Conservation (phyloP, 2,113 vertebrate species). For the Gallinago jamesoni region DNA sequence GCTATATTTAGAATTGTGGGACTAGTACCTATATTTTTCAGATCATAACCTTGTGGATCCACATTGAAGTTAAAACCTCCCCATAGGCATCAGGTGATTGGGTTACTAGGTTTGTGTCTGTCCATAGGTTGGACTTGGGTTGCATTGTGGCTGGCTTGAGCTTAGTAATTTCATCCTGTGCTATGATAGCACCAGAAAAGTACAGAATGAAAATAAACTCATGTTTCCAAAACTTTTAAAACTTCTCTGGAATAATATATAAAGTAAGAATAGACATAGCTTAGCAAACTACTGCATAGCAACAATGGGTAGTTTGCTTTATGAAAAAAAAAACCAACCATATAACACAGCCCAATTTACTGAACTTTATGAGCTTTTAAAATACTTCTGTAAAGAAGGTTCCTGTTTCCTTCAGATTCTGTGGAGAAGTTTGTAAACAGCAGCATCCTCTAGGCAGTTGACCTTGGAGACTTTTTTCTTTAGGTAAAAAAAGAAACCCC, state of each 20-base stretch:
- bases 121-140: neutral
- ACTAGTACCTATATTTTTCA: neutral
- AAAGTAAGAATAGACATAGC: neutral
- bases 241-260: neutral
- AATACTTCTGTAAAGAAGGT: neutral
- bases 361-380: neutral
- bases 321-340: neutral
- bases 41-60: neutral
- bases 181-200: neutral
- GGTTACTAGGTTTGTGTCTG: neutral
- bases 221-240: neutral
- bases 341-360: neutral
- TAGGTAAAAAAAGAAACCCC: neutral
- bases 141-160: neutral
- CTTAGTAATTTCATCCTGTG: neutral
- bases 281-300: neutral
- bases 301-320: neutral
- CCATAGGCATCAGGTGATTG: neutral
- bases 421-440: neutral
- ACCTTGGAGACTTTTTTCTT: neutral
- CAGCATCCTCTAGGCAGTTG: neutral
- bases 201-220: neutral
- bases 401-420: neutral
- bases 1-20: neutral
- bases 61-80: neutral